Evolutionary conservation across 1,140 invertebrate genomes (phyloP).

Genomic region (Drosophila kepulauana): DNA sequence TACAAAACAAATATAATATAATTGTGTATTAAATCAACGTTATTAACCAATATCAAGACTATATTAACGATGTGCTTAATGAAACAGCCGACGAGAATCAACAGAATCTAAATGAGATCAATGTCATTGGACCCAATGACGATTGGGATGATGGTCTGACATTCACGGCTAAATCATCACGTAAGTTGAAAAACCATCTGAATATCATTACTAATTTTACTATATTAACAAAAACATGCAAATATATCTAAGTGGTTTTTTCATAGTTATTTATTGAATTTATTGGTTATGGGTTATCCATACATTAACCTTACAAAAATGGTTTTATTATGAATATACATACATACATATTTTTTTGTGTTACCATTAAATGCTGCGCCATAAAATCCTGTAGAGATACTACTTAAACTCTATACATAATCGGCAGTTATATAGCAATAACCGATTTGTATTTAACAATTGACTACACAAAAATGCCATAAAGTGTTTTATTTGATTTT

Average conservation of each 20-base stretch:
- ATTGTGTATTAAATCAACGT: slow-evolving; percentile 15
- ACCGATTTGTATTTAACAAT: slow-evolving; percentile 62
- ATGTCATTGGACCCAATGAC: slow-evolving; percentile 85
- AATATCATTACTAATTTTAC: slow-evolving; percentile 20
- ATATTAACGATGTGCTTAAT: slow-evolving; percentile 92
- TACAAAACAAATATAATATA: slow-evolving; percentile 9
- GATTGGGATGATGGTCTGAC: slow-evolving; percentile 94
- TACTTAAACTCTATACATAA: slow-evolving; percentile 11
- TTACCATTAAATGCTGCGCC: slow-evolving; percentile 12
- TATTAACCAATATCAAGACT: slow-evolving; percentile 87
- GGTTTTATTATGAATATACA: slow-evolving; percentile 11
- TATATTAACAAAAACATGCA: slow-evolving; percentile 17
- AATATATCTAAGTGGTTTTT: slow-evolving; percentile 3
- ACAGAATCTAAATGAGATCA: slow-evolving; percentile 81
- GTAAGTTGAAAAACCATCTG: slow-evolving; percentile 87
- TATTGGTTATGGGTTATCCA: slow-evolving; percentile 34
- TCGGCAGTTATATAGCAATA: slow-evolving; percentile 68
- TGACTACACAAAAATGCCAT: slow-evolving; percentile 81
- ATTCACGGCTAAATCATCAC: slow-evolving; percentile 93
- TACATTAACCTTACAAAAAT: slow-evolving; percentile 28
- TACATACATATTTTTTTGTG: slow-evolving; percentile 8
- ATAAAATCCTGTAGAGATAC: slow-evolving; percentile 26
- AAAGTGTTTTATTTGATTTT: slow-evolving; percentile 42
- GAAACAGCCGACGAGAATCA: slow-evolving; percentile 88
- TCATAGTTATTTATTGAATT: slow-evolving; percentile 13